A percentile compares a stretch with the other conserved stretches of the same genome.
phyloP scores from a whole-genome alignment of 2,113 vertebrate genomes.

The Mixornis gularis region DNA sequence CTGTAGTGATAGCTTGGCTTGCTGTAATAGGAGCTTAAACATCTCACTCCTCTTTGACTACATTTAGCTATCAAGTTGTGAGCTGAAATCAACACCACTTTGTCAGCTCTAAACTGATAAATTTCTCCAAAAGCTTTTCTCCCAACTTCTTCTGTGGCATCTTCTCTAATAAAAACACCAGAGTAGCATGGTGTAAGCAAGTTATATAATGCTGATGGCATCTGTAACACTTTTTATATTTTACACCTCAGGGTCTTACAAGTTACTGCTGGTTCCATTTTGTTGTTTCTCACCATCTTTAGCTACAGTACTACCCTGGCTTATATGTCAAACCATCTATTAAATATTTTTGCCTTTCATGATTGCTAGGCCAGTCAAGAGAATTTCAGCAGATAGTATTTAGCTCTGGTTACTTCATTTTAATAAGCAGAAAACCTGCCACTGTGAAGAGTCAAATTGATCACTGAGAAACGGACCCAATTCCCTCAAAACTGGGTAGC shows the following conservation, averaged over 20 bases:
- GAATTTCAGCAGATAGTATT: neutral
- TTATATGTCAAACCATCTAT: neutral
- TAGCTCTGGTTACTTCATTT: neutral
- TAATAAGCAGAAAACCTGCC: neutral
- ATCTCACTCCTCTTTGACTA: neutral
- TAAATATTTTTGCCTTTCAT: neutral
- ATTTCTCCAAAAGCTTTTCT: neutral
- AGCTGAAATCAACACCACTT: neutral
- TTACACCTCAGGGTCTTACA: neutral
- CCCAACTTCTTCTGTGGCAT: neutral
- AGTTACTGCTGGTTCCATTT: neutral
- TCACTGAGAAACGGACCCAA: accelerated
- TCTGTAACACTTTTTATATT: neutral
- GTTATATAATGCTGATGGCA: neutral
- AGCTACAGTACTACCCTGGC: neutral
- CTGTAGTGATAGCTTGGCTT: neutral
- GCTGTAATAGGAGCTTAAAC: neutral
- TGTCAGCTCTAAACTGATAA: neutral
- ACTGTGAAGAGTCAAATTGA: neutral
- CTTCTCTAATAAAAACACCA: neutral
- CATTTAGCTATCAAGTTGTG: neutral
- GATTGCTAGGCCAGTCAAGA: neutral
- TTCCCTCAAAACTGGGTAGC: neutral
- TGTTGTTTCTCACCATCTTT: neutral
- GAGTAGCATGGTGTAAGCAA: neutral